Evolutionary conservation across 2,113 vertebrate genomes (phyloP).

Genomic region (Ellobius talpinus): DNA sequence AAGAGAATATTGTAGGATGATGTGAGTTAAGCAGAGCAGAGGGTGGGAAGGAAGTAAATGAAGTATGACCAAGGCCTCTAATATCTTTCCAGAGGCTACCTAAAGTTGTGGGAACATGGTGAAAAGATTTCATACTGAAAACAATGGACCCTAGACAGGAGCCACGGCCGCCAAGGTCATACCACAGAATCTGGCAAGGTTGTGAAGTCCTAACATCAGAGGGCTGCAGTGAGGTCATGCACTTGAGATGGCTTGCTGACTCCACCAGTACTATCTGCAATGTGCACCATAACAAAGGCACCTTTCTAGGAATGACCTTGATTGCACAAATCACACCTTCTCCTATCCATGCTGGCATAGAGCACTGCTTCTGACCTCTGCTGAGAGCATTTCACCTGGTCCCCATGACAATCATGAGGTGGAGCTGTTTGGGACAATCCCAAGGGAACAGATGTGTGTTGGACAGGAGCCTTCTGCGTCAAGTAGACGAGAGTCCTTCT

Average conservation of each 20-base stretch:
- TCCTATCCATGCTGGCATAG: neutral
- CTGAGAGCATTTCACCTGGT: neutral
- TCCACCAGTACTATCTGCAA: neutral
- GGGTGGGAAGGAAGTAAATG: neutral
- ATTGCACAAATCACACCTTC: neutral
- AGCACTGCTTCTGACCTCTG: neutral
- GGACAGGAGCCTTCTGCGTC: neutral
- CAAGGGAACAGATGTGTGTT: neutral
- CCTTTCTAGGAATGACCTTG: constrained; percentile 19
- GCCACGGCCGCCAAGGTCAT: neutral
- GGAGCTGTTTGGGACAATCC: neutral
- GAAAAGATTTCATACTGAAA: neutral
- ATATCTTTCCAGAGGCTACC: neutral
- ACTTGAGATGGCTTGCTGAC: neutral
- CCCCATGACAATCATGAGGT: neutral
- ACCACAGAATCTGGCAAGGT: neutral
- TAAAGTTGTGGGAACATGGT: neutral
- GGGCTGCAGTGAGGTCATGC: neutral
- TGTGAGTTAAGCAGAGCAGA: neutral
- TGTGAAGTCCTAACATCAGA: constrained; percentile 39
- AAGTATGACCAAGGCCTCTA: neutral
- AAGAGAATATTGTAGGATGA: neutral
- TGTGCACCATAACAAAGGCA: neutral
- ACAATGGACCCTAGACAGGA: neutral
- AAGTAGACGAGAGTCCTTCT: neutral